Conservation (phyloP, 2,888 invertebrate species). For the Parnassius mnemosyne region DNA sequence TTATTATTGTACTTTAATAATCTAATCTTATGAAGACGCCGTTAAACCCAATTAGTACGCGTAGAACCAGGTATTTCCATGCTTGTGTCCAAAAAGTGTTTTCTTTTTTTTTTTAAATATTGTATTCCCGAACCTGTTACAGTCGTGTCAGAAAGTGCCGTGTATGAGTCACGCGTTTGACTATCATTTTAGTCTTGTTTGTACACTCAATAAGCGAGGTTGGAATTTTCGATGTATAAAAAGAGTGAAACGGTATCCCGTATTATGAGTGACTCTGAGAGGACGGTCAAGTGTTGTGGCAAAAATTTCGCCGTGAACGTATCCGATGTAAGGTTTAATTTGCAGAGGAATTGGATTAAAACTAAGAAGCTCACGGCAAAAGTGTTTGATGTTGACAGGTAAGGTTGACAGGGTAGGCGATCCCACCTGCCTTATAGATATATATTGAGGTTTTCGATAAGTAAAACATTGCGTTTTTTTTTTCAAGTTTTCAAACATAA, state of each 20-base stretch:
- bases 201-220: constrained; percentile 32
- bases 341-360: constrained; percentile 53
- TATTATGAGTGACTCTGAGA: constrained; percentile 32
- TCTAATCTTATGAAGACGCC: constrained; percentile 27
- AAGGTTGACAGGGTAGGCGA: constrained; percentile 29
- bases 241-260: constrained; percentile 24
- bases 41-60: constrained; percentile 24
- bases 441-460: no score
- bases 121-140: constrained; percentile 33
- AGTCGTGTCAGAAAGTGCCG: constrained; percentile 20
- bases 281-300: constrained; percentile 51
- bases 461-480: no score
- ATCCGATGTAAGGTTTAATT: constrained; percentile 48
- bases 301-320: constrained; percentile 42
- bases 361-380: constrained; percentile 54
- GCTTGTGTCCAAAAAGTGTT: constrained; percentile 20
- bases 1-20: constrained; percentile 36
- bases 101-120: constrained; percentile 23
- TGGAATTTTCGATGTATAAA: constrained; percentile 17
- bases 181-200: constrained; percentile 36
- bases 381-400: constrained; percentile 57
- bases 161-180: constrained; percentile 33
- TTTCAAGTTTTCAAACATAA: no score
- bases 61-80: neutral
- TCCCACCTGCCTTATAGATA: no score